phyloP scores from a whole-genome alignment of 2,888 invertebrate genomes.

The Apamea epomidion region DNA sequence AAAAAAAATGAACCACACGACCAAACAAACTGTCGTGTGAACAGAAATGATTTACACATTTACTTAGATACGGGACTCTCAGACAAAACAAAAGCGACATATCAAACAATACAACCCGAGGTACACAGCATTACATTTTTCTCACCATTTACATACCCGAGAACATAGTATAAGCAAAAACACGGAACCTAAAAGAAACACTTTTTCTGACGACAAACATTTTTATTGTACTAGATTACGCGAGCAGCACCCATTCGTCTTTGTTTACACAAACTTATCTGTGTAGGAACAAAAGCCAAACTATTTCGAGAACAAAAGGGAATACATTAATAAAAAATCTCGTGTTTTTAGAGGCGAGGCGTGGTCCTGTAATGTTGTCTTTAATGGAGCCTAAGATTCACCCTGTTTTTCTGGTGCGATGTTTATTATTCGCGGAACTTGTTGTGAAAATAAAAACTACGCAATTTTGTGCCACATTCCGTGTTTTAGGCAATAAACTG shows the following conservation, averaged over 20 bases:
- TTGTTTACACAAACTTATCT: constrained; percentile 65
- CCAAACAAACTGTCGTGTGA: neutral
- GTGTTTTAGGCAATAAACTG: constrained; percentile 18
- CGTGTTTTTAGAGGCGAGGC: constrained; percentile 47
- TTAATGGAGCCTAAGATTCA: constrained; percentile 52
- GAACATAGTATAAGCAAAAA: constrained; percentile 32
- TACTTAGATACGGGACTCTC: neutral
- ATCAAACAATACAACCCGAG: constrained; percentile 42
- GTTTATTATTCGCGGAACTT: constrained; percentile 36
- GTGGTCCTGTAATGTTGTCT: constrained; percentile 48
- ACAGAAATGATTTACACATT: constrained; percentile 31
- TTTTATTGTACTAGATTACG: constrained; percentile 63
- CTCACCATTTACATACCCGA: constrained; percentile 42
- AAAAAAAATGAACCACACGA: neutral
- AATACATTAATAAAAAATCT: constrained; percentile 67
- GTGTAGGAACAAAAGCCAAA: constrained; percentile 63
- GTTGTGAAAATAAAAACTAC: constrained; percentile 35
- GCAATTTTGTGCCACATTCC: neutral
- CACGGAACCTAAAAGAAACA: constrained; percentile 37
- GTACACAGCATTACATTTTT: constrained; percentile 43
- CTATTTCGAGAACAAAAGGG: constrained; percentile 67
- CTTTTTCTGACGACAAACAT: constrained; percentile 52
- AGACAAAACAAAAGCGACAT: constrained; percentile 30
- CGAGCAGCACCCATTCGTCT: constrained; percentile 54
- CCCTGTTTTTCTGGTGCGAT: constrained; percentile 33